Conservation (phyloP, 2,113 vertebrate species). For the Pluvianellus socialis region DNA sequence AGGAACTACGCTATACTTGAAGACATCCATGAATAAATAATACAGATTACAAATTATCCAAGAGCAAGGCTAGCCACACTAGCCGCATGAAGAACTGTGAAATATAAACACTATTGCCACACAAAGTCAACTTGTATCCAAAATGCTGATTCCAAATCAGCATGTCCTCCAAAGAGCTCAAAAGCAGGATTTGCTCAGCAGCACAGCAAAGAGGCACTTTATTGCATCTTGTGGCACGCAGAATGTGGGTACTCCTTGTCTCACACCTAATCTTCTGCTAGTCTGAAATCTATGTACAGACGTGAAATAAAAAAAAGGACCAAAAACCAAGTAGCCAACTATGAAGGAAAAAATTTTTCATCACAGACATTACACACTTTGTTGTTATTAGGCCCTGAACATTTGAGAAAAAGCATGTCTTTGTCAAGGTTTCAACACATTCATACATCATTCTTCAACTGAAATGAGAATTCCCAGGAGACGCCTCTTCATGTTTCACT, state of each 20-base stretch:
- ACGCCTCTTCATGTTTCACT: not conserved
- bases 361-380: not conserved
- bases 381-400: not conserved
- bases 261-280: not conserved
- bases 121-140: not conserved
- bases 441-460: conserved; percentile 3
- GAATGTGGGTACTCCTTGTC: not conserved
- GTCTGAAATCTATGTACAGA: not conserved
- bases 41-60: not conserved
- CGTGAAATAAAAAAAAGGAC: not conserved
- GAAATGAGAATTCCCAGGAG: not conserved
- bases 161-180: not conserved
- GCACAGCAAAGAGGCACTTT: not conserved
- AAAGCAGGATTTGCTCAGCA: not conserved
- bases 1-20: not conserved
- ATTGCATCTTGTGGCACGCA: not conserved
- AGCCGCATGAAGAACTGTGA: not conserved
- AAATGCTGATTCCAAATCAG: not conserved
- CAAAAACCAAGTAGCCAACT: not conserved
- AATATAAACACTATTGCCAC: not conserved
- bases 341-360: not conserved
- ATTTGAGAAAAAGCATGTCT: not conserved
- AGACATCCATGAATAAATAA: not conserved
- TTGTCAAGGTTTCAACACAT: conserved; percentile 31
- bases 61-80: not conserved